Evolutionary conservation across 2,888 invertebrate genomes (phyloP).

Genomic region (Cephus rjabovi): DNA sequence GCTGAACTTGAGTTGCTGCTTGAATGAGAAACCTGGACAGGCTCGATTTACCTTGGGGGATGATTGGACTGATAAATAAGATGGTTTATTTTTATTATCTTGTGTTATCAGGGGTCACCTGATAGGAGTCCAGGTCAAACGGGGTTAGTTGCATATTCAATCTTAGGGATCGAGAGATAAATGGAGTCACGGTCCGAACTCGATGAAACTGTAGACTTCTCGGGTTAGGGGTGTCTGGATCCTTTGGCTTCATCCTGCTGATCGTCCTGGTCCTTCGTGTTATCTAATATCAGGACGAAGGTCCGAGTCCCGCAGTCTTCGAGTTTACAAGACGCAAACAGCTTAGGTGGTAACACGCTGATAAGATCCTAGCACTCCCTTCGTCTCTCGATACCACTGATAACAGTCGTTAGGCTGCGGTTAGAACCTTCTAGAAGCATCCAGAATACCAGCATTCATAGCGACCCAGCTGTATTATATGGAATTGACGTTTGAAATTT

Average conservation of each 20-base stretch:
- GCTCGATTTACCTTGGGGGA: neutral
- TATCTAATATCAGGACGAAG: slow-evolving; percentile 45
- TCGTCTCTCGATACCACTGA: slow-evolving; percentile 46
- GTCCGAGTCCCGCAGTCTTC: slow-evolving; percentile 40
- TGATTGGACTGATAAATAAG: neutral
- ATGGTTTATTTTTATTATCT: neutral
- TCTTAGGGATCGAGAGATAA: neutral
- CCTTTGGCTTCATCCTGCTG: neutral
- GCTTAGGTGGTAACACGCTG: slow-evolving; percentile 60
- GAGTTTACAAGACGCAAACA: slow-evolving; percentile 64
- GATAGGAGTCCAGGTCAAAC: neutral
- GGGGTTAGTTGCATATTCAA: neutral
- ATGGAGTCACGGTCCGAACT: neutral
- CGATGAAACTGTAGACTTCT: neutral
- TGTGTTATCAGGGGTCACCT: neutral
- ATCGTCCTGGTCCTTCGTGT: slow-evolving; percentile 37
- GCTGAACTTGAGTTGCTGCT: neutral
- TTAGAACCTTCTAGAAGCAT: slow-evolving; percentile 38
- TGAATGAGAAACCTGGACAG: neutral
- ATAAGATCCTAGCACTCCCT: slow-evolving; percentile 52
- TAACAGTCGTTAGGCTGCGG: slow-evolving; percentile 50
- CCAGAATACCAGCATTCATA: neutral
- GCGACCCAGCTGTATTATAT: too few species aligned
- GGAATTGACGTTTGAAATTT: too few species aligned
- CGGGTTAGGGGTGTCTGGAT: neutral